These are phyloP conservation scores for Lordiphosa fenestrarum DNA, from an alignment of 2,888 invertebrate genomes.

Conservation along the genomic window DNA sequence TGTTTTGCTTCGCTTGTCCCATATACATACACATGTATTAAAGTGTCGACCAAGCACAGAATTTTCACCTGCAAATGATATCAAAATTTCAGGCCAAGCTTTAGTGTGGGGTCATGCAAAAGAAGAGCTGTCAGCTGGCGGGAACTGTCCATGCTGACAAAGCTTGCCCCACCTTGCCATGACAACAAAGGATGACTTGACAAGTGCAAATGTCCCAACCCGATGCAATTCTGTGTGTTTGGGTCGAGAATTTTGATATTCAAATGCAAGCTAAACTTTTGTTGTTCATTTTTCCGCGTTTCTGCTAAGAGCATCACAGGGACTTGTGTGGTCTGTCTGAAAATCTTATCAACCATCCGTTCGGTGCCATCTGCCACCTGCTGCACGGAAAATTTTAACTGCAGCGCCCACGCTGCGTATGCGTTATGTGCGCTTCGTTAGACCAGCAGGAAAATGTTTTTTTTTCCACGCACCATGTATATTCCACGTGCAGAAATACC, in stretches of 20 bases:
- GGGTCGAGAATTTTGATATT: constrained; percentile 25
- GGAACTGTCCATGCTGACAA: constrained; percentile 6
- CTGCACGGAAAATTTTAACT: constrained; percentile 29
- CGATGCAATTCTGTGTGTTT: constrained; percentile 19
- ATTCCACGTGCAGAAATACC: no score
- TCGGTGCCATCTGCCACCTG: constrained; percentile 21
- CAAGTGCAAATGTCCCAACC: constrained; percentile 50
- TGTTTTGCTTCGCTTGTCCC: constrained; percentile 1
- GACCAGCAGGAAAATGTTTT: constrained; percentile 27
- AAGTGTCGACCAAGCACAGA: constrained; percentile 42
- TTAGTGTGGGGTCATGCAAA: constrained; percentile 8
- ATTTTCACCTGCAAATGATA: constrained; percentile 57
- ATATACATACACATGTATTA: constrained; percentile 21
- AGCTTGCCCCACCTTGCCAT: constrained; percentile 7
- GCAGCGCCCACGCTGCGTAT: constrained; percentile 38
- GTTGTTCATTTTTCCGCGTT: constrained; percentile 62
- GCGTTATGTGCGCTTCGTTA: constrained; percentile 38
- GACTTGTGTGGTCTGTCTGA: background rate
- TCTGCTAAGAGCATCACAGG: constrained; percentile 2
- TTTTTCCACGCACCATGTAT: background rate
- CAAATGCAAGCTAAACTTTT: constrained; percentile 57
- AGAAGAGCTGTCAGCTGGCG: constrained; percentile 17
- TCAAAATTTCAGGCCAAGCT: constrained; percentile 47
- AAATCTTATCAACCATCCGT: constrained; percentile 19
- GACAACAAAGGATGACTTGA: constrained; percentile 35